Conservation (phyloP, 1,140 invertebrate species). For the Vanessa tameamea region DNA sequence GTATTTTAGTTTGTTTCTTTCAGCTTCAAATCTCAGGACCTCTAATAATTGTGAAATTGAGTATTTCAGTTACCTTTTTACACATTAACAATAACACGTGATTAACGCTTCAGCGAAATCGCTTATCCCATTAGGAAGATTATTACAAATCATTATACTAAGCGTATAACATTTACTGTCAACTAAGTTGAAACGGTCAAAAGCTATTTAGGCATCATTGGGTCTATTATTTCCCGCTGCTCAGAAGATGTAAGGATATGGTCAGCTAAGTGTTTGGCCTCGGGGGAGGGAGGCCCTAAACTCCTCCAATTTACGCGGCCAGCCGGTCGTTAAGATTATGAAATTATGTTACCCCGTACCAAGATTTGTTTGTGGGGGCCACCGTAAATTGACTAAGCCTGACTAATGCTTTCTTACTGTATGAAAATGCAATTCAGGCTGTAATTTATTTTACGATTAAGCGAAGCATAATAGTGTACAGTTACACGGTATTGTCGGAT, state of each 20-base stretch:
- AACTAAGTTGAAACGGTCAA: conserved; percentile 29
- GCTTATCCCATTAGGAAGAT: conserved; percentile 1
- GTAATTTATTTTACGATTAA: neutral
- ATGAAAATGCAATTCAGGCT: conserved; percentile 15
- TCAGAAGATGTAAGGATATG: conserved; percentile 58
- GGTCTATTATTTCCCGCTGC: conserved; percentile 41
- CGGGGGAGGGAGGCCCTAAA: conserved; percentile 60
- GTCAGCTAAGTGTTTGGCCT: conserved; percentile 62
- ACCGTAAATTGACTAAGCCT: conserved; percentile 47
- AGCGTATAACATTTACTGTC: conserved; percentile 26
- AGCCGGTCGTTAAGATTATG: conserved; percentile 71
- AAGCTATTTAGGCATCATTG: conserved; percentile 40
- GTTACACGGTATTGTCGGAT: neutral
- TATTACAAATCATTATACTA: conserved; percentile 15
- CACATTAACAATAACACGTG: neutral
- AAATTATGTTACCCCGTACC: conserved; percentile 69
- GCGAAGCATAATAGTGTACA: neutral
- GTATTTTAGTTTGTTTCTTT: too few species aligned
- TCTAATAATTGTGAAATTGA: too few species aligned
- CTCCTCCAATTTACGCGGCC: conserved; percentile 66
- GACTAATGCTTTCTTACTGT: conserved; percentile 47
- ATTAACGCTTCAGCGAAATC: neutral
- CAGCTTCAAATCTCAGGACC: too few species aligned
- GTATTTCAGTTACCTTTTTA: neutral
- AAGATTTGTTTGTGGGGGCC: conserved; percentile 60